These are phyloP conservation scores for Drosophila parabipectinata DNA, from an alignment of 1,140 invertebrate genomes.

Conservation along the genomic window DNA sequence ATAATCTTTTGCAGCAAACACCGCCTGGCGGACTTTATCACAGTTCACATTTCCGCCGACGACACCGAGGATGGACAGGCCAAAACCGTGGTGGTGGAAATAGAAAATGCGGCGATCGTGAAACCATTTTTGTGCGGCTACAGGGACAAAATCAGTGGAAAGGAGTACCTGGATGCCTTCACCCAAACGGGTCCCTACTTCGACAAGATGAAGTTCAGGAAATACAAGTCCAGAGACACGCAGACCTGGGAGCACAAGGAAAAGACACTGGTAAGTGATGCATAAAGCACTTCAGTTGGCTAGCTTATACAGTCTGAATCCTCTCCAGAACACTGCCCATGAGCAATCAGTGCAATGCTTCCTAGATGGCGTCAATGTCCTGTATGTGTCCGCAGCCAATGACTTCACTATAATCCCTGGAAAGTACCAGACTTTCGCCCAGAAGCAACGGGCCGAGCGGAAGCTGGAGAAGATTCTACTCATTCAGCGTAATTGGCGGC, in stretches of 20 bases:
- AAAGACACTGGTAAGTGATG: constrained; percentile 59
- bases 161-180: constrained; percentile 86
- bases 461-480: constrained; percentile 72
- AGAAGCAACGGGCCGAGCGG: constrained; percentile 61
- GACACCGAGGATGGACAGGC: constrained; percentile 75
- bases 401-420: constrained; percentile 70
- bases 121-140: constrained; percentile 87
- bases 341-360: constrained; percentile 78
- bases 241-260: constrained; percentile 73
- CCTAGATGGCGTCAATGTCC: constrained; percentile 70
- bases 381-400: constrained; percentile 59
- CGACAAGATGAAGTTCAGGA: constrained; percentile 69
- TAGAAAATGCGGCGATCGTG: constrained; percentile 85
- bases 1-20: constrained; percentile 53
- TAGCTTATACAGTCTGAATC: neutral
- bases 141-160: constrained; percentile 83
- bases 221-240: constrained; percentile 73
- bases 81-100: constrained; percentile 85
- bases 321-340: constrained; percentile 69
- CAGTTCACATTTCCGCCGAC: constrained; percentile 82
- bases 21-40: constrained; percentile 85
- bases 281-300: neutral
- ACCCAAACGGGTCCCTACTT: constrained; percentile 86
- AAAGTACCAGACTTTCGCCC: constrained; percentile 74
- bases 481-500: constrained; percentile 79